Conservation (phyloP, 1,140 invertebrate genomes). For the Drosophila neocordata region DNA sequence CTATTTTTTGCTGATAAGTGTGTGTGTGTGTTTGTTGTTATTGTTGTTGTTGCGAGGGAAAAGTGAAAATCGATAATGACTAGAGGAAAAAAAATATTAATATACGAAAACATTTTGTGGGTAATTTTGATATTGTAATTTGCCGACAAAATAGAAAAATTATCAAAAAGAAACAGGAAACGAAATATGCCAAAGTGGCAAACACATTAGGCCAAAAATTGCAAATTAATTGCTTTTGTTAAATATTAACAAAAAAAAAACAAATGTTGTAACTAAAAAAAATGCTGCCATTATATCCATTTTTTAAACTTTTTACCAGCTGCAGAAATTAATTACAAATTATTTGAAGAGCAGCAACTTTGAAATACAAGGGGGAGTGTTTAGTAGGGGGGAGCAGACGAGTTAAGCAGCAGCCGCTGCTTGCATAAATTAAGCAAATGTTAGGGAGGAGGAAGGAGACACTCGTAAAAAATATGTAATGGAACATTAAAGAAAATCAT, state of each 20-base stretch:
- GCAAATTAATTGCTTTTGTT: conserved; percentile 64
- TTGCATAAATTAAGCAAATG: conserved; percentile 70
- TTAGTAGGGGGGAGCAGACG: neutral
- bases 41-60: conserved; percentile 13
- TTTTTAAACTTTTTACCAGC: conserved; percentile 33
- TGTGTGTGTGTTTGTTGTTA: neutral
- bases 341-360: conserved; percentile 43
- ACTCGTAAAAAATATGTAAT: conserved; percentile 48
- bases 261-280: conserved; percentile 24
- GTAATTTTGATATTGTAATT: conserved; percentile 73
- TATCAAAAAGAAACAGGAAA: conserved; percentile 12
- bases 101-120: conserved; percentile 54
- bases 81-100: conserved; percentile 33
- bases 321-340: conserved; percentile 77
- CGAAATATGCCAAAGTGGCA: conserved; percentile 51
- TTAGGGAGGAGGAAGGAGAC: neutral
- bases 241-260: neutral
- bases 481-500: conserved; percentile 68
- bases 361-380: neutral
- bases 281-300: conserved; percentile 22
- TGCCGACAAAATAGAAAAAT: conserved; percentile 29
- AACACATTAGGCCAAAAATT: conserved; percentile 71
- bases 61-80: conserved; percentile 72
- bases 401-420: conserved; percentile 33
- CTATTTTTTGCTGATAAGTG: conserved; percentile 22